Conservation (phyloP, 2,113 vertebrate genomes). For the Microcebus lehilahytsara region DNA sequence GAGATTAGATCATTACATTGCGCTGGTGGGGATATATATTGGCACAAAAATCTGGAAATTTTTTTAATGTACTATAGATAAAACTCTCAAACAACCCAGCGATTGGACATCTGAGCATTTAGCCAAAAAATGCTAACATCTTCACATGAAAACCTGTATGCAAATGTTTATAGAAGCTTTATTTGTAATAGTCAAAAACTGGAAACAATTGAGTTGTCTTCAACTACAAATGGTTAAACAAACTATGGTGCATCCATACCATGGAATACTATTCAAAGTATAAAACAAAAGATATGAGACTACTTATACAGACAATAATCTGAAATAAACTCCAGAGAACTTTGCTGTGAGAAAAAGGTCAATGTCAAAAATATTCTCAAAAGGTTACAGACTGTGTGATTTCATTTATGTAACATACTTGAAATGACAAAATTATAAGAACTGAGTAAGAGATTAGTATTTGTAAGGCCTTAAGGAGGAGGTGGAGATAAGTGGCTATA, state of each 20-base stretch:
- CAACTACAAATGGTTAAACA: neutral
- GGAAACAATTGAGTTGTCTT: neutral
- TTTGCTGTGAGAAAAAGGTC: neutral
- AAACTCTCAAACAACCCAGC: neutral
- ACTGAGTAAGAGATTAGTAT: neutral
- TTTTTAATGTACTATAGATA: neutral
- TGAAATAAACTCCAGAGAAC: neutral
- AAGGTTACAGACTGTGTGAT: neutral
- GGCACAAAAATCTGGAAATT: neutral
- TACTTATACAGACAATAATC: neutral
- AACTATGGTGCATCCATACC: neutral
- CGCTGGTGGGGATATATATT: neutral
- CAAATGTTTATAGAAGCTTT: neutral
- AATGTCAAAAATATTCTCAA: neutral
- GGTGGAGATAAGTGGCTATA: rapidly evolving
- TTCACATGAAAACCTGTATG: neutral
- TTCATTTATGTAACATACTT: neutral
- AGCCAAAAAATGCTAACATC: neutral
- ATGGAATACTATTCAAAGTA: neutral
- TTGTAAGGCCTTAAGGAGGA: neutral
- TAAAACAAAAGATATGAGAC: neutral
- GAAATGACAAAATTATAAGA: neutral
- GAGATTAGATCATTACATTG: neutral
- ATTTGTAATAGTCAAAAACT: neutral
- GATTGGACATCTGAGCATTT: neutral